phyloP scores from a whole-genome alignment of 2,797 vertebrate species.

The Cryptoprocta ferox region DNA sequence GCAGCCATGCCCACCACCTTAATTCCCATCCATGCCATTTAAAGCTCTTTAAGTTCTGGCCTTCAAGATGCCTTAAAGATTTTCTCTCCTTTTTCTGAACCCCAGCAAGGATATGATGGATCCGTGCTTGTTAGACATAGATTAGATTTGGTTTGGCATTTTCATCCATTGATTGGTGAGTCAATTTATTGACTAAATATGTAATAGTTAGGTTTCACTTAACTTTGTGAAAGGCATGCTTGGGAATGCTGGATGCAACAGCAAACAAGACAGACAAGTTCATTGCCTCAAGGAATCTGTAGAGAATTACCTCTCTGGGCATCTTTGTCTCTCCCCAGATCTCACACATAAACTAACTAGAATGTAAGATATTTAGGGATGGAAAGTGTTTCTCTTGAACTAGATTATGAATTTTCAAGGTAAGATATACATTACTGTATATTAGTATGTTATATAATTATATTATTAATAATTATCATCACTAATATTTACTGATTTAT shows the following conservation, averaged over 20 bases:
- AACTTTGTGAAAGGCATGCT: neutral
- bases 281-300: neutral
- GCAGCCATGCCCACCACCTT: neutral
- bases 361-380: neutral
- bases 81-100: neutral
- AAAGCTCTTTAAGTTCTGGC: neutral
- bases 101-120: neutral
- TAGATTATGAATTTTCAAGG: neutral
- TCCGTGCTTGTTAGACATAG: neutral
- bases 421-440: neutral
- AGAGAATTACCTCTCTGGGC: neutral
- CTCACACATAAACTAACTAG: neutral
- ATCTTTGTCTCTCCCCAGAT: accelerated
- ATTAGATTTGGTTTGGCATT: neutral
- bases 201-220: neutral
- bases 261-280: neutral
- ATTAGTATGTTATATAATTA: neutral
- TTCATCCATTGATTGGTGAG: neutral
- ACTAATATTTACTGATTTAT: neutral
- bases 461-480: neutral
- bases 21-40: neutral
- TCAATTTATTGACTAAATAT: neutral
- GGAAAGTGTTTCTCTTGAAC: neutral
- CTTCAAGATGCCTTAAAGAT: neutral
- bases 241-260: neutral